Percentiles rank a stretch among this genome's conserved stretches.
These are phyloP conservation scores for Tachystola acroxantha DNA, from an alignment of 2,888 invertebrate species.

Conservation along the genomic window DNA sequence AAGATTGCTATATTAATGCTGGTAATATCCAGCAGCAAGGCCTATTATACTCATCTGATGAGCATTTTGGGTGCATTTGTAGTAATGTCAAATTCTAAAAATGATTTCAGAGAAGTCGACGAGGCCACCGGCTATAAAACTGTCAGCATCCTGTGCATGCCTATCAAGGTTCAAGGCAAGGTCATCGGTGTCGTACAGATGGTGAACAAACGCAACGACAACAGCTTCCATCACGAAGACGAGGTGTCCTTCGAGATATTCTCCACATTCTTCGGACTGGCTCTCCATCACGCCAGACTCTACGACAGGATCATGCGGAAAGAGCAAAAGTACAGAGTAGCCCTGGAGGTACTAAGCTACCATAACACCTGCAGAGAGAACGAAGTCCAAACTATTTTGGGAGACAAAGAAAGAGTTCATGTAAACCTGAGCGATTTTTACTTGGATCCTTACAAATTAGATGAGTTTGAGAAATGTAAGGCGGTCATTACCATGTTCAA, in stretches of 20 bases:
- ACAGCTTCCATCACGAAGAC: slow-evolving; percentile 80
- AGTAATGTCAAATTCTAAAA: too few species aligned
- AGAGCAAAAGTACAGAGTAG: slow-evolving; percentile 89
- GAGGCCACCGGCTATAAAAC: slow-evolving; percentile 84
- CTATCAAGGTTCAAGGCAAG: slow-evolving; percentile 86
- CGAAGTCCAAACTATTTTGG: slow-evolving; percentile 73
- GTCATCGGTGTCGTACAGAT: slow-evolving; percentile 93
- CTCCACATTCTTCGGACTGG: slow-evolving; percentile 90
- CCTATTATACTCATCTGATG: too few species aligned
- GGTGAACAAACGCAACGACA: slow-evolving; percentile 83
- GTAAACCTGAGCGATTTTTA: slow-evolving; percentile 78
- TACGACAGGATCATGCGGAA: slow-evolving; percentile 90
- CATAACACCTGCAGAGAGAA: slow-evolving; percentile 88
- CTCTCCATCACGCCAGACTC: slow-evolving; percentile 90
- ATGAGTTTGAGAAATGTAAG: slow-evolving; percentile 84
- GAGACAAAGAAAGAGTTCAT: slow-evolving; percentile 21
- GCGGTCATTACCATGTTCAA: slow-evolving; percentile 87
- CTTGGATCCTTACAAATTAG: slow-evolving; percentile 84
- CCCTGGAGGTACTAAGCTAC: slow-evolving; percentile 89
- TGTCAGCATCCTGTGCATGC: slow-evolving; percentile 90
- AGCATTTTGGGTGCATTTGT: too few species aligned
- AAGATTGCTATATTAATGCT: too few species aligned
- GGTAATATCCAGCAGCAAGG: too few species aligned
- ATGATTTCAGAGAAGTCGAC: slow-evolving; percentile 76
- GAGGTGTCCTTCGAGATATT: slow-evolving; percentile 91